Percentiles rank a stretch among this genome's conserved stretches.
These are phyloP conservation scores for Beaufortia kweichowensis DNA, from an alignment of 2,113 vertebrate species.

Conservation along the genomic window DNA sequence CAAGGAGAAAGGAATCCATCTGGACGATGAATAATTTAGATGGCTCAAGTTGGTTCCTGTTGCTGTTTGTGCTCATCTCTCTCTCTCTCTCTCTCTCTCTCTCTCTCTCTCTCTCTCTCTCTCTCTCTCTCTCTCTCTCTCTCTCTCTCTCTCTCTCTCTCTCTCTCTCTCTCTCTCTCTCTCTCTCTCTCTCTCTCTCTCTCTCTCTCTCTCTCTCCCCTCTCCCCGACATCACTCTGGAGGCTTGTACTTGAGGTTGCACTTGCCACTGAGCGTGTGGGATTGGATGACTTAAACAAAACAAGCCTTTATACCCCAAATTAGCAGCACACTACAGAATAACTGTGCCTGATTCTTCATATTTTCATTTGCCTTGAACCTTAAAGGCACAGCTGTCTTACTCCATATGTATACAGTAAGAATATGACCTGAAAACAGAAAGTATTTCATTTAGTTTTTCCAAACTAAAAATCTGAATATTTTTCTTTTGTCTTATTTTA, in stretches of 20 bases:
- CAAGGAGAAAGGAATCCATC: constrained; percentile 95
- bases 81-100: constrained; percentile 67
- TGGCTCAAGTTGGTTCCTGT: constrained; percentile 99
- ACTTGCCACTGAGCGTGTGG: constrained; percentile 66
- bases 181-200: constrained; percentile 67
- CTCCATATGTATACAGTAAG: background rate
- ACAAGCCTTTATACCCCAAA: constrained; percentile 61
- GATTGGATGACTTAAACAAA: constrained; percentile 53
- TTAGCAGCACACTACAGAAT: background rate
- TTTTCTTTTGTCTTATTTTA: no score
- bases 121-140: constrained; percentile 61
- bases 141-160: constrained; percentile 65
- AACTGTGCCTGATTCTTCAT: constrained; percentile 13
- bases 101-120: constrained; percentile 61
- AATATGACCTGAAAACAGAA: no score
- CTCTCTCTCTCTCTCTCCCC: constrained; percentile 59
- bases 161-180: constrained; percentile 71
- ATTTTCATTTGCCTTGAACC: constrained; percentile 19
- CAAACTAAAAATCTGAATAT: no score
- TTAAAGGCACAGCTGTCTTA: background rate
- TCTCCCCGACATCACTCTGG: constrained; percentile 72
- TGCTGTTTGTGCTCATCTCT: constrained; percentile 86
- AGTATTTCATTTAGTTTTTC: no score
- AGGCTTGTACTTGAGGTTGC: constrained; percentile 79
- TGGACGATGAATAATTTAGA: constrained; percentile 99